These are phyloP conservation scores for Beris morrisii DNA, from an alignment of 2,888 invertebrate species.

Conservation along the genomic window DNA sequence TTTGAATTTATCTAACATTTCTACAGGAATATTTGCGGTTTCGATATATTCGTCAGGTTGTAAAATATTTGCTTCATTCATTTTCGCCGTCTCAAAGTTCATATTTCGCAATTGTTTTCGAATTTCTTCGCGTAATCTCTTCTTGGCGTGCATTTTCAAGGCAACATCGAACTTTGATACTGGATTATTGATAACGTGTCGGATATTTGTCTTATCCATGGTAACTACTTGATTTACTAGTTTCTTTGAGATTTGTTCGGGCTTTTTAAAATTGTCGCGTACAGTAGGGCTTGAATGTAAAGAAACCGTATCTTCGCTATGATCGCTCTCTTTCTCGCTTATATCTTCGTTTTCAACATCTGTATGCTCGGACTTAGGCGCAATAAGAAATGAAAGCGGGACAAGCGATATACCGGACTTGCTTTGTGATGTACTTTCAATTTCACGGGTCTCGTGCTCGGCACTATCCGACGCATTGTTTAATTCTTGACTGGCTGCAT, in stretches of 20 bases:
- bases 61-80: slow-evolving; percentile 38
- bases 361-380: background rate
- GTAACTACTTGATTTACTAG: slow-evolving; percentile 48
- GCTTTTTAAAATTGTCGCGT: slow-evolving; percentile 5
- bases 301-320: background rate
- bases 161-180: slow-evolving; percentile 52
- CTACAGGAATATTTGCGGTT: slow-evolving; percentile 48
- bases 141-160: slow-evolving; percentile 49
- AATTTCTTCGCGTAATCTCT: slow-evolving; percentile 50
- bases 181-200: slow-evolving; percentile 53
- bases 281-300: too few species aligned
- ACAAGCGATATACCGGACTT: slow-evolving; percentile 5
- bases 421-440: background rate
- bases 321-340: background rate
- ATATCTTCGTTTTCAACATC: background rate
- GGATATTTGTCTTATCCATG: slow-evolving; percentile 52
- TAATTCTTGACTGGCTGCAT: too few species aligned
- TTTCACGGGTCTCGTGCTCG: too few species aligned
- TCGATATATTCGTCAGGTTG: slow-evolving; percentile 53
- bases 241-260: slow-evolving; percentile 35
- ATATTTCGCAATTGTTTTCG: slow-evolving; percentile 50
- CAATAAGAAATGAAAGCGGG: slow-evolving; percentile 22
- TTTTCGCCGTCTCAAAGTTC: slow-evolving; percentile 44
- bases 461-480: too few species aligned
- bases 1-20: slow-evolving; percentile 50